Conservation (phyloP, 2,888 invertebrate genomes). For the Drosophila longiperda region DNA sequence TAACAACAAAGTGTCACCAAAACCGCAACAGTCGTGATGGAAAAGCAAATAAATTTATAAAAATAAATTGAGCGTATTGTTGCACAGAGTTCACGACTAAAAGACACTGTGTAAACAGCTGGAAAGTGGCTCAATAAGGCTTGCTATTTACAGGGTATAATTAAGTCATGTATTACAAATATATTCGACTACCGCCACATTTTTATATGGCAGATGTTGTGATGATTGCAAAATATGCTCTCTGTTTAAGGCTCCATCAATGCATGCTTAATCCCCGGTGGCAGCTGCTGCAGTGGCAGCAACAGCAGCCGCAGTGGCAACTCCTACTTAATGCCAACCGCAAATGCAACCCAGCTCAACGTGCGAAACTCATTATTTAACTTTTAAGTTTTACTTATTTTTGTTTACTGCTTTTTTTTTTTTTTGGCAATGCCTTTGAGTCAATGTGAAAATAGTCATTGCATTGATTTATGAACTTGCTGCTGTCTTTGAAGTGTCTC, state of each 20-base stretch:
- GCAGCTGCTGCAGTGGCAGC: neutral
- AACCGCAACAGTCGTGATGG: slow-evolving; percentile 33
- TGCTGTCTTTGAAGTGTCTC: slow-evolving; percentile 6
- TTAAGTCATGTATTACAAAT: slow-evolving; percentile 19
- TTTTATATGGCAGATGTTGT: slow-evolving; percentile 38
- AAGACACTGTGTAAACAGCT: neutral
- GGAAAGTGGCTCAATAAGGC: neutral
- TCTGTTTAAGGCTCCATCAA: slow-evolving; percentile 66
- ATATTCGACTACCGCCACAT: slow-evolving; percentile 26
- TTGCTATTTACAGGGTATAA: slow-evolving; percentile 13
- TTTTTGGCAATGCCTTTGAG: slow-evolving; percentile 8
- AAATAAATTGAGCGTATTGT: neutral
- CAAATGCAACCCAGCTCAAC: slow-evolving; percentile 30
- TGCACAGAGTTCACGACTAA: neutral
- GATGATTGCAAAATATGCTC: slow-evolving; percentile 58
- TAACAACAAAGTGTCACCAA: slow-evolving; percentile 49
- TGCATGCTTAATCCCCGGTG: slow-evolving; percentile 52
- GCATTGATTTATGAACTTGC: slow-evolving; percentile 41
- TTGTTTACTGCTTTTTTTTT: too few relatives aligned
- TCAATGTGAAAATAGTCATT: slow-evolving; percentile 17
- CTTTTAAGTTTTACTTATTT: slow-evolving; percentile 45
- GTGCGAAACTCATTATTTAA: slow-evolving; percentile 69
- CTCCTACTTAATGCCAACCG: slow-evolving; percentile 9
- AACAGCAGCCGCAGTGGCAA: neutral
- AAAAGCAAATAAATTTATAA: slow-evolving; percentile 34